Conservation (phyloP, 2,888 invertebrate species). For the Tholera decimalis region DNA sequence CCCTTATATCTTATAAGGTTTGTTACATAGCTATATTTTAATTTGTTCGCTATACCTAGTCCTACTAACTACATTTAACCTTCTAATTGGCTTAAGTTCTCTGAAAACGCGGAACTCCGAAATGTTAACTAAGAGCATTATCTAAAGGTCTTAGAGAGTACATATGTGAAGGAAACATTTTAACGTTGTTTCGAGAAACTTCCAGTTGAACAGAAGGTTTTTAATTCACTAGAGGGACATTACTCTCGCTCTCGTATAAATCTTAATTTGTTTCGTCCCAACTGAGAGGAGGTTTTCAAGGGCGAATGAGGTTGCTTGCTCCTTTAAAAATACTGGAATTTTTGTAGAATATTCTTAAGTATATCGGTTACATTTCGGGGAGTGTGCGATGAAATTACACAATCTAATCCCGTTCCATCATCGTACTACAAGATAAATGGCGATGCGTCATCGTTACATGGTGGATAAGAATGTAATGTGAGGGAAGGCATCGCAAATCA, state of each 20-base stretch:
- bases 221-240: constrained; percentile 53
- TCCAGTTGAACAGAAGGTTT: constrained; percentile 41
- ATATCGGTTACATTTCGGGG: too few relatives aligned
- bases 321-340: neutral
- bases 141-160: neutral
- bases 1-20: too few relatives aligned
- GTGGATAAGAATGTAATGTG: neutral
- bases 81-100: constrained; percentile 8
- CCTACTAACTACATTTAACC: neutral
- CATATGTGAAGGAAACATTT: constrained; percentile 25
- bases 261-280: constrained; percentile 49
- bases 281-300: constrained; percentile 18
- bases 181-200: constrained; percentile 31
- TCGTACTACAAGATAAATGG: too few relatives aligned
- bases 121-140: constrained; percentile 10
- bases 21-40: too few relatives aligned
- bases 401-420: too few relatives aligned
- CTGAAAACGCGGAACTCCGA: constrained; percentile 1
- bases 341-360: constrained; percentile 3
- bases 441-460: too few relatives aligned
- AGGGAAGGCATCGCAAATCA: neutral
- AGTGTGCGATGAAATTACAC: too few relatives aligned
- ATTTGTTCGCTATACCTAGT: too few relatives aligned
- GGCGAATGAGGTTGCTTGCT: constrained; percentile 16
- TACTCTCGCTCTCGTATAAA: constrained; percentile 35